phyloP scores from a whole-genome alignment of 2,113 vertebrate genomes.

The Meriones unguiculatus region DNA sequence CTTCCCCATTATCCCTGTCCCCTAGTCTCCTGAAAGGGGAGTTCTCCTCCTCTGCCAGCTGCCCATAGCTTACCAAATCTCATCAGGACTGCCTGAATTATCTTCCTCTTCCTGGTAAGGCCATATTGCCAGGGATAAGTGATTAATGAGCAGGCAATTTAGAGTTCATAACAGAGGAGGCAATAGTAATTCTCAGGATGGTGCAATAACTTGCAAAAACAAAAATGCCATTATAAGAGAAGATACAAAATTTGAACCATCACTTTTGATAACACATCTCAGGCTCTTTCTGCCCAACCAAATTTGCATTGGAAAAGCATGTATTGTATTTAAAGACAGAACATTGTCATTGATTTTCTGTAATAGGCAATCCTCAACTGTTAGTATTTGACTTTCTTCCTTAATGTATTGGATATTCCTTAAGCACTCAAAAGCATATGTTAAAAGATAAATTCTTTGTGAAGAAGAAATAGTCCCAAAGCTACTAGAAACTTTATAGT shows the following conservation, averaged over 20 bases:
- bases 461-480: not conserved
- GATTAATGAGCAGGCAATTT: no score
- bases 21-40: no score
- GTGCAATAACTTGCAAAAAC: not conserved
- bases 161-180: no score
- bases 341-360: not conserved
- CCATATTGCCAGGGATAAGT: no score
- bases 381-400: slow-evolving; percentile 28
- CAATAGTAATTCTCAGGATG: not conserved
- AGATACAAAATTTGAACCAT: not conserved
- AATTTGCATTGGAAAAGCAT: not conserved
- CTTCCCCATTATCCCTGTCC: no score
- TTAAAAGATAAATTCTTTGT: slow-evolving; percentile 29
- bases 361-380: not conserved
- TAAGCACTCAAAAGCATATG: not conserved
- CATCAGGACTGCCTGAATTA: no score
- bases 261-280: not conserved
- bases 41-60: no score
- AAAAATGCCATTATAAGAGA: not conserved
- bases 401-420: not conserved
- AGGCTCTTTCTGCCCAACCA: not conserved
- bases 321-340: slow-evolving; percentile 14
- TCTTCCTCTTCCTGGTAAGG: no score
- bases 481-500: not conserved
- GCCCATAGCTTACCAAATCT: no score